Evolutionary conservation across 2,797 vertebrate species (phyloP).

Genomic region (Moxostoma hubbsi): DNA sequence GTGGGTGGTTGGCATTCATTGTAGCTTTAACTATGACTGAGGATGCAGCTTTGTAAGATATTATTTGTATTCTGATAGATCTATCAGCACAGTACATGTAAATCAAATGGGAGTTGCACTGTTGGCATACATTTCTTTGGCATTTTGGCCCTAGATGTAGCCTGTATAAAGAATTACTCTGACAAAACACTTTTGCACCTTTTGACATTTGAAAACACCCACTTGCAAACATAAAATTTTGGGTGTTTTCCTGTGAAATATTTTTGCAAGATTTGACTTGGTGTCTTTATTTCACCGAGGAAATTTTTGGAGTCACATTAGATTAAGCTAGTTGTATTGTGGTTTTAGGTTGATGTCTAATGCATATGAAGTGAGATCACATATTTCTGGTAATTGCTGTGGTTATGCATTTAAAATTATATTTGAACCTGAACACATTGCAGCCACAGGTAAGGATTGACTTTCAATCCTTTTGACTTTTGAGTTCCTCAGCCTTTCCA

Average conservation of each 20-base stretch:
- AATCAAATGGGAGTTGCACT: background rate
- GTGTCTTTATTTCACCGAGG: background rate
- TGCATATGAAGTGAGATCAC: no score
- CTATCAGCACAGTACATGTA: background rate
- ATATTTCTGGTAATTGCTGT: no score
- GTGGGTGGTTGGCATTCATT: conserved; percentile 19
- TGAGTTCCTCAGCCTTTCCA: no score
- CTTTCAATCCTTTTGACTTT: no score
- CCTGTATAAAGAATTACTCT: background rate
- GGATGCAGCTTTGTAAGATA: conserved; percentile 1
- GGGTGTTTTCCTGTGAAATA: background rate
- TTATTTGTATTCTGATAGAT: background rate
- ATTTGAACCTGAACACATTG: no score
- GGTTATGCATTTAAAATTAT: no score
- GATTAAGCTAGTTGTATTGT: background rate
- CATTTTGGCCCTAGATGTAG: background rate
- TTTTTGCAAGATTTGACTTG: background rate
- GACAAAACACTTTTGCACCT: background rate
- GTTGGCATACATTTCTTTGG: background rate
- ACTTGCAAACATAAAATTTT: background rate
- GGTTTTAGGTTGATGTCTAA: background rate
- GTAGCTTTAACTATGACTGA: background rate
- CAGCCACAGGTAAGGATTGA: no score
- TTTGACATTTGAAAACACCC: background rate
- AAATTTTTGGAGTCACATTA: background rate